Evolutionary conservation across 2,797 vertebrate genomes (phyloP), one percentile per base, ranked within the genome.

Genomic region (Cynopterus sphinx): DNA sequence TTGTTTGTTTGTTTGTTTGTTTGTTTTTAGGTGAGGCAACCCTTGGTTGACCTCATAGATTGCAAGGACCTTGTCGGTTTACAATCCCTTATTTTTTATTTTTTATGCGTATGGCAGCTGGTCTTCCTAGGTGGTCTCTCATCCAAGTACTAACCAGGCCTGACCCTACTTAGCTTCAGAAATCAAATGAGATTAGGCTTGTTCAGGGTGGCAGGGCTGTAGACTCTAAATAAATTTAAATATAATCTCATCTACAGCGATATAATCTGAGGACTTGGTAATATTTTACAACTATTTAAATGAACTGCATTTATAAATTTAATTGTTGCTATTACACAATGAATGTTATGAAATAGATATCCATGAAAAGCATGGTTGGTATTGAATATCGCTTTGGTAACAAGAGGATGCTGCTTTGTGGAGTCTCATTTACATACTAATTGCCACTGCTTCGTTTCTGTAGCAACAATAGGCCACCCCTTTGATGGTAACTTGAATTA

Each of bases 361-460:
- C n/a, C 63, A 22, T 78, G 70, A 46, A 83, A 53, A 89, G 28
- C 61, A 68, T 59, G 51, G 53, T 59, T 61, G 51, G 39, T 59
- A 31, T 43, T 90, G 36, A 33, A 39, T 70, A 39, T 93, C 51
- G 51, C 83, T 63, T 73, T 61, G 36, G 63, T 91, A 87, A 70
- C 1, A 55, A 85, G 71, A 90, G 41, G 59, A 53, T 21, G 33
- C 46, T 75, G 67, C 26, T 59, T 74, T 71, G 31, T 85, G 73
- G 46, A 73, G 43, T 88, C 81, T 93, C 33, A 84, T 89, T 92
- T 96, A 57, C 85, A 36, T 92, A 39, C 39, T 79, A 78, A 65
- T n/a, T 81, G 33, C 39, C 68, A 59, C 57, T 46, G 43, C 39
- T 82, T 67, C 75, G 41, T 94, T 95, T 93, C 87, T 92, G 17